A percentile compares a stretch with the other conserved stretches of the same genome.
Evolutionary conservation across 1,140 invertebrate species (phyloP).

Genomic region (Berghia stephanieae): DNA sequence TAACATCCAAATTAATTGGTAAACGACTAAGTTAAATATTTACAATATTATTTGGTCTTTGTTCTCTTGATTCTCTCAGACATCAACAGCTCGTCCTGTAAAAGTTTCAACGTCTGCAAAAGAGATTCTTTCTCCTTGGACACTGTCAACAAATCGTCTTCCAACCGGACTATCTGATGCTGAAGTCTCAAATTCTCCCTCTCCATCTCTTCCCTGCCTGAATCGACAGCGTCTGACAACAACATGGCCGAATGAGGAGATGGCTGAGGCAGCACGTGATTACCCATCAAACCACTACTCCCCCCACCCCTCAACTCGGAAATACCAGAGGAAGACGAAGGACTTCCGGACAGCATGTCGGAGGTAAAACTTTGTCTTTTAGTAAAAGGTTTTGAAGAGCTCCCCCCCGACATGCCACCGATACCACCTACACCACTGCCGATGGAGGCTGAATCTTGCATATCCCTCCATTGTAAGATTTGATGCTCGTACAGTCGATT

Average conservation of each 20-base stretch:
- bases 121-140: slow-evolving; percentile 53
- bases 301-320: slow-evolving; percentile 12
- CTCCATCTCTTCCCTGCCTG: slow-evolving; percentile 37
- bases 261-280: slow-evolving; percentile 20
- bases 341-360: slow-evolving; percentile 9
- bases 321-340: background rate
- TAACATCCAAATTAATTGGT: background rate
- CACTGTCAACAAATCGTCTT: slow-evolving; percentile 45
- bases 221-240: slow-evolving; percentile 17
- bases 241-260: slow-evolving; percentile 2
- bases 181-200: slow-evolving; percentile 47
- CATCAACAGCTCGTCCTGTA: slow-evolving; percentile 57
- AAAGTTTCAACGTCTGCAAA: slow-evolving; percentile 50
- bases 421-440: background rate
- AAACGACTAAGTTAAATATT: background rate
- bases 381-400: background rate
- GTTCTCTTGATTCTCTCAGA: slow-evolving; percentile 43
- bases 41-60: slow-evolving; percentile 13
- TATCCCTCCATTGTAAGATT: slow-evolving; percentile 32
- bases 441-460: background rate
- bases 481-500: slow-evolving; percentile 39
- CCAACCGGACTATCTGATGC: slow-evolving; percentile 38
- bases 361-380: slow-evolving; percentile 18
- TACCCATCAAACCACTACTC: slow-evolving; percentile 24
- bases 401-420: background rate